A percentile compares a stretch with the other conserved stretches of the same genome.
Evolutionary conservation across 2,888 invertebrate species (phyloP).

Genomic region (Rhagium mordax): DNA sequence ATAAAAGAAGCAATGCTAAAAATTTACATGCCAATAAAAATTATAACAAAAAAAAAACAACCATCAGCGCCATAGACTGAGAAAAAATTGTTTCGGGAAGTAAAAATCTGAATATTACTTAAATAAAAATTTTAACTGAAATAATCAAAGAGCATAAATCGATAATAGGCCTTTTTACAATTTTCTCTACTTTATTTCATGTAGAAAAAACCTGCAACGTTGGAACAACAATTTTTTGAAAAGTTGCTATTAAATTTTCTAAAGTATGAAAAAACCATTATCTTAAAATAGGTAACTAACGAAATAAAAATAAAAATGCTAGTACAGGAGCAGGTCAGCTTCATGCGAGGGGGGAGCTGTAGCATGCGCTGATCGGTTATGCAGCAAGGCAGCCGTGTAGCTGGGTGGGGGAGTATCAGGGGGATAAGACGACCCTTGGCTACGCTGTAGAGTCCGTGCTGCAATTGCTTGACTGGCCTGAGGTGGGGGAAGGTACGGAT

Average conservation of each 20-base stretch:
- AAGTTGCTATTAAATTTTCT: too few relatives aligned
- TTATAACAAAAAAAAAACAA: not conserved
- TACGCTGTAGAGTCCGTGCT: conserved; percentile 76
- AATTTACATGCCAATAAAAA: not conserved
- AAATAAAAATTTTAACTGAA: not conserved
- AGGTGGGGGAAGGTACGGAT: conserved; percentile 82
- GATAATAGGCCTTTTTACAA: too few relatives aligned
- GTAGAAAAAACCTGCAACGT: too few relatives aligned
- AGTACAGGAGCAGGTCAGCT: conserved; percentile 66
- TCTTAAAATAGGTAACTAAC: conserved; percentile 34
- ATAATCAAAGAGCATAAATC: not conserved
- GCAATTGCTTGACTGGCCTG: conserved; percentile 76
- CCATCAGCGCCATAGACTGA: not conserved
- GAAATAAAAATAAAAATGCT: conserved; percentile 65
- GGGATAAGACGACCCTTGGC: conserved; percentile 81
- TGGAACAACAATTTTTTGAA: too few relatives aligned
- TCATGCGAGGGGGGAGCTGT: conserved; percentile 69
- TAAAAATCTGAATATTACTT: not conserved
- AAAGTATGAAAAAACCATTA: not conserved
- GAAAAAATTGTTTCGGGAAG: not conserved
- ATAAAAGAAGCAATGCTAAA: not conserved
- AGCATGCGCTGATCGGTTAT: conserved; percentile 64
- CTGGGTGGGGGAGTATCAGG: conserved; percentile 75
- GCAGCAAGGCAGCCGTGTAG: conserved; percentile 76
- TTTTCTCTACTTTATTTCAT: too few relatives aligned